Evolutionary conservation across 2,113 vertebrate genomes (phyloP), one percentile per base, ranked within the genome.

Genomic region (Euleptes europaea): DNA sequence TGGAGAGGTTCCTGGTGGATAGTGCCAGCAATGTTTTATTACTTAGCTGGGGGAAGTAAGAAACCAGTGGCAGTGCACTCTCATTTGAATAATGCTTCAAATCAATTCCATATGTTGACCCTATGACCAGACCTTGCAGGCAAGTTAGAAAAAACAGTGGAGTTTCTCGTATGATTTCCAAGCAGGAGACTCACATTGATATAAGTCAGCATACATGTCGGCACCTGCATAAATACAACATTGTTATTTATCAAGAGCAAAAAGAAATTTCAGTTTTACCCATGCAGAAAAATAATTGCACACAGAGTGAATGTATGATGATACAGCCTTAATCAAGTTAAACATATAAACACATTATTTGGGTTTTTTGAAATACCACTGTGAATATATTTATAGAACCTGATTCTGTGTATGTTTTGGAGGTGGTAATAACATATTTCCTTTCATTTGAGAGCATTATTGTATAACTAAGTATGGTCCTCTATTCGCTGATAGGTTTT

Each of bases 101-200:
- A 94, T 90, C 91, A 94, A 66, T 92, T 92, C 90, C 90, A 95
- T 93, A 91, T 93, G 91, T 94, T 94, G 93, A 94, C 91, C 88
- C 88, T 11, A 1, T 94, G 90, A 90, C 88, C 88, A 90, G 78
- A 84, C 84, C 90, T 89, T 93, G 47, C 74, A 83, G 49, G 67
- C 88, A 90, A 89, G 86, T 91, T 84, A 90, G 92, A 93, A 92
- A 88, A 93, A 91, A 83, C 79, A 81, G 82, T 89, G 82, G 67
- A 76, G 82, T 91, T 94, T 93, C 86, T 93, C 79, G 79, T 89
- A 91, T 69, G 76, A 84, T 84, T 90, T 94, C 82, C 88, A 91
- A 94, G 83, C 83, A 33, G 89, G 78, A 74, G 70, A 82, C 69
- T 72, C 87, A 13, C 66, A 11, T 94, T 93, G 65, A 75, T 80